Base-by-base conservation (phyloP, 2,888 invertebrate species). In the Heteropelma amictum region DNA sequence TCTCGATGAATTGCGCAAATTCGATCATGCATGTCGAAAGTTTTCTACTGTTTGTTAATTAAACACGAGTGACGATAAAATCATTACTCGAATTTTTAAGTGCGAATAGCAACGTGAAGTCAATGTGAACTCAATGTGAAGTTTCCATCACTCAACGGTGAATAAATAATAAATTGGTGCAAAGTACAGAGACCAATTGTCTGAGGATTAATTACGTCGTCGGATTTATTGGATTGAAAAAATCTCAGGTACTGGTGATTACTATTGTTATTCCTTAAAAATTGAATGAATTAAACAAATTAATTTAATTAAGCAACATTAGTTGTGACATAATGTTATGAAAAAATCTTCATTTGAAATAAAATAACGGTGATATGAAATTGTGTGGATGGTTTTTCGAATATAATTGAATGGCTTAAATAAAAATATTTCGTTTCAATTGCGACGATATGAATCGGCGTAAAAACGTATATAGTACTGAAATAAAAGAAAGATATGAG, bases 11-110 rank as follows among this genome's bases (percentile, higher is more conserved):
- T 56, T 56, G 33, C 54, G 35, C 12, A 35, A 23, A 21, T 54
- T 67, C 38, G 33, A 67, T 67, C 23, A 67, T 56, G 19, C 42
- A 26, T 30, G 56, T 56, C 67, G 67, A 35, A 21, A n/a, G 47
- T 67, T 12, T 12, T 14, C 56, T 14, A 10, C 10, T 45, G 21
- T 35, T 12, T 60, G 28, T 60, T 19, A 51, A 33, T 53, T 23
- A 23, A 23, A 26, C 64, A n/a, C 28, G 23, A 64, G 64, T 64
- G 64, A 64, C 40, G 51, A 51, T 53, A 23, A 40, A 54, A 54
- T 42, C n/a, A 65, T 45, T 53, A 33, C 42, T 33, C 38, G 21
- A 14, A 33, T 54, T 21, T n/a, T 21, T 42, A 45, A 40, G 42
- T 23, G 65, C 14, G 65, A 12, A 19, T 35, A 40, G 26, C 28